phyloP scores from a whole-genome alignment of 2,888 invertebrate species.

The Hirtodrosophila trivittata region DNA sequence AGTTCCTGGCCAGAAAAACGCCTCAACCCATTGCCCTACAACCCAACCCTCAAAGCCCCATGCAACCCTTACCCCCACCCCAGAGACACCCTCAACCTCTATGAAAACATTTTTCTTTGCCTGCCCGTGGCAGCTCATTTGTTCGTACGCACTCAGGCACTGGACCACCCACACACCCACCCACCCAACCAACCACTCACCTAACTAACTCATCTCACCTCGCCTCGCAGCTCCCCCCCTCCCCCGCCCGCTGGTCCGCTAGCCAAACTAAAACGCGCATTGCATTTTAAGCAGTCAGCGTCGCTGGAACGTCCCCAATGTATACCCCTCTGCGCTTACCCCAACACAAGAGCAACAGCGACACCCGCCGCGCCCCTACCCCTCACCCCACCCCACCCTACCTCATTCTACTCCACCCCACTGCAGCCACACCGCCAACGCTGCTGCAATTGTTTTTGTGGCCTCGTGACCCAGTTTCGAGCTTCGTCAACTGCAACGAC shows the following conservation, averaged over 20 bases:
- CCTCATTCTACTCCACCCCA: not conserved
- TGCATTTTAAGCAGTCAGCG: constrained; percentile 60
- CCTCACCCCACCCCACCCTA: not conserved
- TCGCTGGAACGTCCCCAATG: constrained; percentile 4
- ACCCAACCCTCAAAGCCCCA: not conserved
- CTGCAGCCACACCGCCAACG: constrained; percentile 28
- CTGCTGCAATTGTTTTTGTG: constrained; percentile 76
- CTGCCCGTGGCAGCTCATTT: constrained; percentile 44
- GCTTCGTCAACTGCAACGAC: constrained; percentile 76
- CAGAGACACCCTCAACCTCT: constrained; percentile 3
- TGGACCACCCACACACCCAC: constrained; percentile 22
- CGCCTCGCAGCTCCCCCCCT: not conserved
- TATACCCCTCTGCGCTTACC: constrained; percentile 1
- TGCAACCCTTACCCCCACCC: constrained; percentile 2
- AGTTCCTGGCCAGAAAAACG: constrained; percentile 25
- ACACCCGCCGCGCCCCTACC: not conserved
- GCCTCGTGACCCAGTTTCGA: constrained; percentile 80
- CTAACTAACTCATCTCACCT: constrained; percentile 5
- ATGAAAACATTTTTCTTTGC: not conserved
- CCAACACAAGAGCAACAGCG: constrained; percentile 1
- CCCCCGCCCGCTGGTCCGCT: constrained; percentile 4
- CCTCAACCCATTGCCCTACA: not conserved
- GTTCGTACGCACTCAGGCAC: constrained; percentile 30
- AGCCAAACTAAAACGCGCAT: constrained; percentile 37
- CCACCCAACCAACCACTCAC: constrained; percentile 12